phyloP scores from a whole-genome alignment of 2,113 vertebrate genomes.

The Herpetotheres cachinnans region DNA sequence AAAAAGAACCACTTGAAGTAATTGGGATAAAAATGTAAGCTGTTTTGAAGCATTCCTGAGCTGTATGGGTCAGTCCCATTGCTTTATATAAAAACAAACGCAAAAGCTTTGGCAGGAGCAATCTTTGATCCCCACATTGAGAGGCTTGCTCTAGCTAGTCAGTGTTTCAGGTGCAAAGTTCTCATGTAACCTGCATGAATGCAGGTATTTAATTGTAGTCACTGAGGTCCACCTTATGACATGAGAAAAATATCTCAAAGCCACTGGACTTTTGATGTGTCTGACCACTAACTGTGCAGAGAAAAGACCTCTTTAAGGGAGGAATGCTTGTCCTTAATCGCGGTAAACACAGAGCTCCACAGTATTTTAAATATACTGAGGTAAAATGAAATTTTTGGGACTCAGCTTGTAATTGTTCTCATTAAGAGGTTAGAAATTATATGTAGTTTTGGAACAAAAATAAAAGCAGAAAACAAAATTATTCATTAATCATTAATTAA shows the following conservation, averaged over 20 bases:
- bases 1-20: background rate
- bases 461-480: background rate
- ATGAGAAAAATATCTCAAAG: background rate
- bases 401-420: background rate
- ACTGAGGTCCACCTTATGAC: background rate
- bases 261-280: background rate
- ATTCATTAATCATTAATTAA: background rate
- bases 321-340: background rate
- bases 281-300: background rate
- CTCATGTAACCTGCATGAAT: background rate
- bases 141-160: background rate
- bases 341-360: background rate
- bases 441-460: background rate
- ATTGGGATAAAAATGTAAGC: background rate
- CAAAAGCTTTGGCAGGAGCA: background rate
- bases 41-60: background rate
- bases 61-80: background rate
- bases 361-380: background rate
- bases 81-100: background rate
- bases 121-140: background rate
- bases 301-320: background rate
- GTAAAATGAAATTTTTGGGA: background rate
- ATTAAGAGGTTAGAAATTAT: background rate
- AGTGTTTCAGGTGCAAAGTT: background rate
- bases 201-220: background rate